These are phyloP conservation scores for Drepana arcuata DNA, from an alignment of 1,140 invertebrate genomes.

Conservation along the genomic window DNA sequence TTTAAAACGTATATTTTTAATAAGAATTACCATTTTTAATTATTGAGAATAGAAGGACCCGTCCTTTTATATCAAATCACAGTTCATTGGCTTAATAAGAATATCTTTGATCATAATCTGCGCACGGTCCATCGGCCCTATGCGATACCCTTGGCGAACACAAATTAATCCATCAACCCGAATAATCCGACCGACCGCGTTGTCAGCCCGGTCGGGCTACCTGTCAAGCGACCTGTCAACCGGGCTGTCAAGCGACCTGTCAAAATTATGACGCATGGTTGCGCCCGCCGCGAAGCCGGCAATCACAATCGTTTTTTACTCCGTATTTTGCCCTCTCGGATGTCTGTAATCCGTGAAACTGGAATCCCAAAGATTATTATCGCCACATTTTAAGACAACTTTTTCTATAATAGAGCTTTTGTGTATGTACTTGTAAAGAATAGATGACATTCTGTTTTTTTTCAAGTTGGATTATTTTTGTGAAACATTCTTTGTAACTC, in stretches of 20 bases:
- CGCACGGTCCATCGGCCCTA: constrained; percentile 24
- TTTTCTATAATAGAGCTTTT: constrained; percentile 17
- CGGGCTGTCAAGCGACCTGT: constrained; percentile 34
- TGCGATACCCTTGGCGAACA: constrained; percentile 28
- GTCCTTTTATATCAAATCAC: background rate
- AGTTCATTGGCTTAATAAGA: constrained; percentile 6
- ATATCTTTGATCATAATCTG: constrained; percentile 23
- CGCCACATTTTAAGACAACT: constrained; percentile 13
- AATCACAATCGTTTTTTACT: constrained; percentile 12
- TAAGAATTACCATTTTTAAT: background rate
- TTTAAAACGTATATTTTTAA: background rate
- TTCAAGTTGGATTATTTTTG: too few relatives aligned
- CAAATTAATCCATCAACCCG: constrained; percentile 59
- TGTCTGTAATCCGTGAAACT: constrained; percentile 37
- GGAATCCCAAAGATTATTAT: constrained; percentile 30
- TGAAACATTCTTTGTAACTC: too few relatives aligned
- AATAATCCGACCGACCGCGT: constrained; percentile 45
- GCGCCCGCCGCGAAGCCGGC: constrained; percentile 37
- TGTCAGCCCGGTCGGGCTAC: constrained; percentile 21
- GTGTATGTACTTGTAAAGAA: background rate
- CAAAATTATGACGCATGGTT: constrained; percentile 57
- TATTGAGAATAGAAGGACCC: background rate
- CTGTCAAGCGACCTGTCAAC: constrained; percentile 32
- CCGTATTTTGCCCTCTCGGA: constrained; percentile 3
- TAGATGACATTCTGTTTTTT: constrained; percentile 1